These are phyloP conservation scores for Sturnus vulgaris DNA, from an alignment of 2,113 vertebrate species.

Conservation along the genomic window DNA sequence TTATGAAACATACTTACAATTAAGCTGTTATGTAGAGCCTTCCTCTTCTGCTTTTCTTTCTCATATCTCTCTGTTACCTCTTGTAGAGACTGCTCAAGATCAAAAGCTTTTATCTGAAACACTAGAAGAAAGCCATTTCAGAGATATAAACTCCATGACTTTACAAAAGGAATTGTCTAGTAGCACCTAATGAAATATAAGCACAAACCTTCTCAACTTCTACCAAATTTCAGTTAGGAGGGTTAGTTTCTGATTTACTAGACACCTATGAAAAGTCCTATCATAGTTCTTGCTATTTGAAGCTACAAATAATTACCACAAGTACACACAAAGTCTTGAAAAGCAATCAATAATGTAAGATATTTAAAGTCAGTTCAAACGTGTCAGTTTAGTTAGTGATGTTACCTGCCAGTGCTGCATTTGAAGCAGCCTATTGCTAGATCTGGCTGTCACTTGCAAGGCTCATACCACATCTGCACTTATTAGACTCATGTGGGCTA, in stretches of 20 bases:
- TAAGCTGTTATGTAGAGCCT: conserved; percentile 63
- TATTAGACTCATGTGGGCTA: neutral
- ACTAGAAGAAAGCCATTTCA: conserved; percentile 40
- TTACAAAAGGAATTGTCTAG: neutral
- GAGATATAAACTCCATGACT: neutral
- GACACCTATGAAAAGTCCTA: neutral
- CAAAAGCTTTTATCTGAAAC: conserved; percentile 37
- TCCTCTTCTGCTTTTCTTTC: conserved; percentile 61
- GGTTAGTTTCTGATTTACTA: neutral
- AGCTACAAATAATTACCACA: neutral
- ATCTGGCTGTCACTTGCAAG: neutral
- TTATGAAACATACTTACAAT: conserved; percentile 48
- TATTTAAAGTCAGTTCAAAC: neutral
- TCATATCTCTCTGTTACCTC: conserved; percentile 42
- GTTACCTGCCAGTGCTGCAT: neutral
- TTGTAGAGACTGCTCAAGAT: conserved; percentile 55
- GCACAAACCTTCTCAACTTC: neutral
- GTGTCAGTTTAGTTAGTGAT: neutral
- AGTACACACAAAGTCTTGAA: neutral
- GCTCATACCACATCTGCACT: neutral
- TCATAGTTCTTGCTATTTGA: neutral
- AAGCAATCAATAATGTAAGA: neutral
- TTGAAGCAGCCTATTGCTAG: neutral
- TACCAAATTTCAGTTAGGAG: neutral
- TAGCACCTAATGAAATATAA: neutral